Percentiles rank a stretch among this genome's conserved stretches.
These are phyloP conservation scores for Cryptocheilus praepositus DNA, from an alignment of 2,888 invertebrate species.

Conservation along the genomic window DNA sequence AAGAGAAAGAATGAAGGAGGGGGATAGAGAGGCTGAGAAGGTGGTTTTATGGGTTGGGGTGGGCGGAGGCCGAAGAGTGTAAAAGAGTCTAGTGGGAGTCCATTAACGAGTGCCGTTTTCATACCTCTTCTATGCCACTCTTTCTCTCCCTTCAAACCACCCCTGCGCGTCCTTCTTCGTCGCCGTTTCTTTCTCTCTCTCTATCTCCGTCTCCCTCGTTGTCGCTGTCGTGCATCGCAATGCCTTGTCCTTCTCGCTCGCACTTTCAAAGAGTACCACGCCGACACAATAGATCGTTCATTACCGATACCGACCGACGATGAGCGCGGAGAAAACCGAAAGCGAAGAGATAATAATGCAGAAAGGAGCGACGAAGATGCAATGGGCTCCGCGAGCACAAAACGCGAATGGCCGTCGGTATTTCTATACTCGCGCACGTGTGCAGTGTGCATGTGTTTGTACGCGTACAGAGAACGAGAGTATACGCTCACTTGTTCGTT, in stretches of 20 bases:
- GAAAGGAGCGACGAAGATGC: slow-evolving; percentile 33
- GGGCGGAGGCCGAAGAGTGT: slow-evolving; percentile 20
- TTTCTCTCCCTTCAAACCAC: slow-evolving; percentile 24
- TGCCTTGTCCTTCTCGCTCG: slow-evolving; percentile 28
- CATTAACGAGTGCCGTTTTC: slow-evolving; percentile 71
- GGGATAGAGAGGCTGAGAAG: slow-evolving; percentile 9
- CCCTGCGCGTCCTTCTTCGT: slow-evolving; percentile 16
- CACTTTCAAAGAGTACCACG: slow-evolving; percentile 50
- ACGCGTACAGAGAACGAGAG: too few species aligned
- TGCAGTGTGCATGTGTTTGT: slow-evolving; percentile 22
- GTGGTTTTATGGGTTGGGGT: neutral
- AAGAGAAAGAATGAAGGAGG: too few species aligned
- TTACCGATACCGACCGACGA: slow-evolving; percentile 65
- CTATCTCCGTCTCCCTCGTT: slow-evolving; percentile 30
- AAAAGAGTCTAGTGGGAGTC: slow-evolving; percentile 56
- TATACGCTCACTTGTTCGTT: too few species aligned
- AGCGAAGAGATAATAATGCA: slow-evolving; percentile 52
- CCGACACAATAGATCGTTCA: slow-evolving; percentile 72
- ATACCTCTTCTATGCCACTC: slow-evolving; percentile 53
- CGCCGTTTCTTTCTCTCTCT: slow-evolving; percentile 22
- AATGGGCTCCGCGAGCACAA: too few species aligned
- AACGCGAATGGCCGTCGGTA: too few species aligned
- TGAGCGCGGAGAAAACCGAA: slow-evolving; percentile 42
- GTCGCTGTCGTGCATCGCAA: slow-evolving; percentile 16
- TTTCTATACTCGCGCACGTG: too few species aligned